These are phyloP conservation scores for Trididemnum miniatum DNA, from an alignment of 23 tunicate genomes.

Conservation along the genomic window DNA sequence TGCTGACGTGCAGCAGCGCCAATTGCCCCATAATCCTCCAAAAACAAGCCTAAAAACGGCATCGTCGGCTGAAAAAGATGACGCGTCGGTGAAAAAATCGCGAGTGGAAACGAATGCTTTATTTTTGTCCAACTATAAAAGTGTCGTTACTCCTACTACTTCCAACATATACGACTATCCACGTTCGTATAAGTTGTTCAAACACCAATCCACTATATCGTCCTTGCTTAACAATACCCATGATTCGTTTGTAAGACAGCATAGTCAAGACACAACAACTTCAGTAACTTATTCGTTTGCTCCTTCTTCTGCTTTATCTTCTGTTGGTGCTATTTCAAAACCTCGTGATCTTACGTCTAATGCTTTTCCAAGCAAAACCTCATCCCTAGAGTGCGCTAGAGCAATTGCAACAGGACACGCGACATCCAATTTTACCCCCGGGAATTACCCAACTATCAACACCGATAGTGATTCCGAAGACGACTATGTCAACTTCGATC, in stretches of 20 bases:
- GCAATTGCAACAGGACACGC: constrained; percentile 27
- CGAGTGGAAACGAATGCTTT: too few relatives aligned
- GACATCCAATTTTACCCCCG: neutral
- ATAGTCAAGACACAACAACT: neutral
- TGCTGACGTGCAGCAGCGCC: too few relatives aligned
- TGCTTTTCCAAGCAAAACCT: neutral
- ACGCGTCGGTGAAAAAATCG: too few relatives aligned
- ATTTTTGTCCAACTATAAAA: too few relatives aligned
- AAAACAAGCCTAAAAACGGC: too few relatives aligned
- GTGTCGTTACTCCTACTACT: neutral
- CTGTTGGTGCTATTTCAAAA: too few relatives aligned
- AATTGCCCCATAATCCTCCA: too few relatives aligned
- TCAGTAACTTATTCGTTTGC: too few relatives aligned
- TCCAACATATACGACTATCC: neutral
- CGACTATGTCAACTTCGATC: constrained; percentile 66
- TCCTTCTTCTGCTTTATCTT: too few relatives aligned
- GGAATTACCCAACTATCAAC: neutral
- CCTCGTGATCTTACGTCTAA: too few relatives aligned
- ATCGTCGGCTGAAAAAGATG: too few relatives aligned
- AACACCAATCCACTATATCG: neutral
- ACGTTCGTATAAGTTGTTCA: neutral
- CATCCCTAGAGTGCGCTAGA: constrained; percentile 19
- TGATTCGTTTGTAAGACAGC: too few relatives aligned
- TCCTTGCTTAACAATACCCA: neutral
- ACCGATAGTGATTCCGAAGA: constrained; percentile 46